A percentile compares a stretch with the other conserved stretches of the same genome.
phyloP scores from a whole-genome alignment of 2,797 vertebrate species.

The Eleutherodactylus coqui region DNA sequence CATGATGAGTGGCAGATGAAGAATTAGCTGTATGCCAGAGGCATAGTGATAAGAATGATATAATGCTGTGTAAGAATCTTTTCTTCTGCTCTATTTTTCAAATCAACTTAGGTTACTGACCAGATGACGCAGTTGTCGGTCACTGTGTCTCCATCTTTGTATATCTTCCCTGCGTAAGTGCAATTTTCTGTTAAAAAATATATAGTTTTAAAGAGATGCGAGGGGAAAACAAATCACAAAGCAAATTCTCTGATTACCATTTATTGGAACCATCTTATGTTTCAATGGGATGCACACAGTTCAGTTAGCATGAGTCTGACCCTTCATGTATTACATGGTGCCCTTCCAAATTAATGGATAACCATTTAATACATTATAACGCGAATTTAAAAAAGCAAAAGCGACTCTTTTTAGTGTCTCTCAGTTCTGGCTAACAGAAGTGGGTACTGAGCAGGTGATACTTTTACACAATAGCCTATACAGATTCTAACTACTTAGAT shows the following conservation, averaged over 20 bases:
- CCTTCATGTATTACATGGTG: neutral
- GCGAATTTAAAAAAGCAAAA: too few species aligned
- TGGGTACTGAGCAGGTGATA: neutral
- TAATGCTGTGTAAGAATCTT: neutral
- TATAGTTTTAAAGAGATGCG: neutral
- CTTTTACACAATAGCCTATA: too few species aligned
- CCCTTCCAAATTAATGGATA: neutral
- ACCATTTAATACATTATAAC: too few species aligned
- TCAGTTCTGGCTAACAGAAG: neutral
- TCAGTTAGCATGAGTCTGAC: neutral
- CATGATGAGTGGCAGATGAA: too few species aligned
- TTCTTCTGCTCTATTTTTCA: neutral
- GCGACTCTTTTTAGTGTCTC: neutral
- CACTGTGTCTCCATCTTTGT: slow-evolving; percentile 39
- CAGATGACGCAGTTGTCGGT: slow-evolving; percentile 21
- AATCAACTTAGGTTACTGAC: slow-evolving; percentile 19
- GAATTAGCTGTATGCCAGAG: too few species aligned
- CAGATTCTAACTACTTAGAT: too few species aligned
- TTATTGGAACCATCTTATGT: neutral
- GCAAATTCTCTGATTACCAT: neutral
- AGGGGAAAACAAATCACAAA: neutral
- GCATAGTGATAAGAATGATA: too few species aligned
- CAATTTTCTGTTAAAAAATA: slow-evolving; percentile 7
- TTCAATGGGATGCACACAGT: neutral
- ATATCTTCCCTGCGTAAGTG: neutral